These are phyloP conservation scores for Barbus barbus DNA, from an alignment of 2,113 vertebrate genomes.

Conservation along the genomic window DNA sequence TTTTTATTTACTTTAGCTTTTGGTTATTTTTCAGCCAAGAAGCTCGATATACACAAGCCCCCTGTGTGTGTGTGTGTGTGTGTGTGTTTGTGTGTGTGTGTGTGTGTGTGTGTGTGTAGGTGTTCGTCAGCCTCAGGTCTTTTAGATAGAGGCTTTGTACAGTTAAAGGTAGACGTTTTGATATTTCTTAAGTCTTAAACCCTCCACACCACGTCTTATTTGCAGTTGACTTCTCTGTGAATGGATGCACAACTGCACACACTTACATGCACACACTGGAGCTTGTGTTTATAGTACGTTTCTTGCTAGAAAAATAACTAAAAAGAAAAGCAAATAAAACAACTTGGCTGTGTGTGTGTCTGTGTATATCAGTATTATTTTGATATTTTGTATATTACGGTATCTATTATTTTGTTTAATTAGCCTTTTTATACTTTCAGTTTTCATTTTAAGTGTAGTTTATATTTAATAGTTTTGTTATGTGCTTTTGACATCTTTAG, in stretches of 20 bases:
- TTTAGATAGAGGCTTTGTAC: slow-evolving; percentile 23
- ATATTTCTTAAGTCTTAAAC: slow-evolving; percentile 17
- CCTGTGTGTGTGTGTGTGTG: not conserved
- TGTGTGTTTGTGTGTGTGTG: not conserved
- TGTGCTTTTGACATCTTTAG: not conserved
- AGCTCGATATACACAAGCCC: slow-evolving; percentile 32
- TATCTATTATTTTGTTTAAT: not conserved
- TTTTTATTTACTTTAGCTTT: slow-evolving; percentile 22
- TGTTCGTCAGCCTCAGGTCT: slow-evolving; percentile 14
- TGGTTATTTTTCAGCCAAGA: slow-evolving; percentile 1
- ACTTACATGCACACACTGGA: not conserved
- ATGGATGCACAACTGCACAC: not conserved
- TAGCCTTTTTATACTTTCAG: not conserved
- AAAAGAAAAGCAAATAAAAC: not conserved
- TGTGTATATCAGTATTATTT: not conserved
- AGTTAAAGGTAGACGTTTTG: not conserved
- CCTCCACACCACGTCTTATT: not conserved
- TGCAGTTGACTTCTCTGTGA: not conserved
- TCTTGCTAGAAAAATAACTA: not conserved
- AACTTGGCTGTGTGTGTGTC: not conserved
- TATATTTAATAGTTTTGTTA: not conserved
- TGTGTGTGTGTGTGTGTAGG: not conserved
- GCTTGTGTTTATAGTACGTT: not conserved
- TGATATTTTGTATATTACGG: not conserved
- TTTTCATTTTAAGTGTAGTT: not conserved